A percentile compares a stretch with the other conserved stretches of the same genome.
Evolutionary conservation across 2,113 vertebrate species (phyloP).

Genomic region (Malurus alboscapulatus): DNA sequence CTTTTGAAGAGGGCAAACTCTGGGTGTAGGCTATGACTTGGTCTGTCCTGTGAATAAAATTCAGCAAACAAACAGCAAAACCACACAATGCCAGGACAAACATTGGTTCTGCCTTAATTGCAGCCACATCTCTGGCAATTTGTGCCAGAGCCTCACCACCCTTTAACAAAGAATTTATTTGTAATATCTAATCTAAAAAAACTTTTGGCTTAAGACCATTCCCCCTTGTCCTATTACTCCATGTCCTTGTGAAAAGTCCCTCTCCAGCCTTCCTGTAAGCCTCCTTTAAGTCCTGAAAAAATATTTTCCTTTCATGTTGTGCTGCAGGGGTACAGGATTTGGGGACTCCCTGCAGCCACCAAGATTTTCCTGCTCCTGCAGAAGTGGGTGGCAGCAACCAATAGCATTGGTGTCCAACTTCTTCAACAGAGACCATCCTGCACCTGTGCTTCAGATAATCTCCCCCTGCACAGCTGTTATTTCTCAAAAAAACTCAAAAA

Average conservation of each 20-base stretch:
- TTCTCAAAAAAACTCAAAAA: not conserved
- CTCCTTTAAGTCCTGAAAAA: not conserved
- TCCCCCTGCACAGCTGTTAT: not conserved
- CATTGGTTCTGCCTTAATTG: not conserved
- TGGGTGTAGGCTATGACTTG: not conserved
- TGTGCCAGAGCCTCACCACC: not conserved
- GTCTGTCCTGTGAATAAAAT: not conserved
- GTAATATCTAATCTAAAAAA: not conserved
- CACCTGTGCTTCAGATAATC: not conserved
- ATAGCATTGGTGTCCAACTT: no score
- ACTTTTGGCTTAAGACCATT: not conserved
- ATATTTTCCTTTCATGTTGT: fast-evolving
- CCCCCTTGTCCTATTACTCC: not conserved
- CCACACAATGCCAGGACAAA: not conserved
- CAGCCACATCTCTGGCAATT: not conserved
- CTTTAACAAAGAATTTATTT: not conserved
- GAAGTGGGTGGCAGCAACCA: not conserved
- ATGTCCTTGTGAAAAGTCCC: not conserved
- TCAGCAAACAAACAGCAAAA: not conserved
- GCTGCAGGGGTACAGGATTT: not conserved
- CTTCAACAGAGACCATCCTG: fast-evolving
- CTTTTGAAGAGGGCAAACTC: not conserved
- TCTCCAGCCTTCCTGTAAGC: not conserved
- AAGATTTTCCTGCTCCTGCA: not conserved
- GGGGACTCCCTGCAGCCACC: not conserved